Percentiles rank a stretch among this genome's conserved stretches.
Conservation (phyloP, 30 jellyfish, hydroid and myxozoan genomes). For the Aurelia coerulea region DNA sequence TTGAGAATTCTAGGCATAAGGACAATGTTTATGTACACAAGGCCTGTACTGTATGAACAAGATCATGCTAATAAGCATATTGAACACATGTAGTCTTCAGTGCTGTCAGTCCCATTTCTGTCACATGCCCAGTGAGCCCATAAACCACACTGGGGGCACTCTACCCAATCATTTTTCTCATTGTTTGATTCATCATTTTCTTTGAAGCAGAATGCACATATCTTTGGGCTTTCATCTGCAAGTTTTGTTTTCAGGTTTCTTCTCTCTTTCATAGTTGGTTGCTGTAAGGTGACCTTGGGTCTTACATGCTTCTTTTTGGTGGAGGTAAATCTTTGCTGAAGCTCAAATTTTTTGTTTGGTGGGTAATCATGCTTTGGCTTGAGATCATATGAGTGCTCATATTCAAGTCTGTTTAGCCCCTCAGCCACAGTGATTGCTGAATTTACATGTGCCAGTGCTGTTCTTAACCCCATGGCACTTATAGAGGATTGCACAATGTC, state of each 20-base stretch:
- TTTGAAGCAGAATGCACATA: neutral
- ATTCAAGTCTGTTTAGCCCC: neutral
- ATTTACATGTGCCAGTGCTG: slow-evolving; percentile 21
- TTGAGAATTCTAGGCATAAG: too few species aligned
- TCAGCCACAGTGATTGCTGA: neutral
- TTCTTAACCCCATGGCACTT: neutral
- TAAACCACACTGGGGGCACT: slow-evolving; percentile 12
- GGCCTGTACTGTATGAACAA: neutral
- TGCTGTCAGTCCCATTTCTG: slow-evolving; percentile 4
- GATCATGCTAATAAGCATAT: slow-evolving; percentile 5
- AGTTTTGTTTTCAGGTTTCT: neutral
- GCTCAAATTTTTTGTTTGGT: slow-evolving; percentile 1
- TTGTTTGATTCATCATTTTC: slow-evolving; percentile 1
- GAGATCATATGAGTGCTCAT: too few species aligned
- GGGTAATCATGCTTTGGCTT: too few species aligned
- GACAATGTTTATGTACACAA: neutral
- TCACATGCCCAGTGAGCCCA: slow-evolving; percentile 11
- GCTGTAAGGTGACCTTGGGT: slow-evolving; percentile 3
- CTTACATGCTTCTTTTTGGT: slow-evolving; percentile 11
- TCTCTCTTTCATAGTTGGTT: slow-evolving; percentile 3
- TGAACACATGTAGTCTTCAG: slow-evolving; percentile 4
- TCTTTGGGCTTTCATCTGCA: slow-evolving; percentile 5
- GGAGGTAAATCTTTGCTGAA: slow-evolving; percentile 1
- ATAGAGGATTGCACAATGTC: neutral
- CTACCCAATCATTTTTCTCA: neutral